These are phyloP conservation scores for Thaleichthys pacificus DNA, from an alignment of 2,797 vertebrate species.

Conservation along the genomic window DNA sequence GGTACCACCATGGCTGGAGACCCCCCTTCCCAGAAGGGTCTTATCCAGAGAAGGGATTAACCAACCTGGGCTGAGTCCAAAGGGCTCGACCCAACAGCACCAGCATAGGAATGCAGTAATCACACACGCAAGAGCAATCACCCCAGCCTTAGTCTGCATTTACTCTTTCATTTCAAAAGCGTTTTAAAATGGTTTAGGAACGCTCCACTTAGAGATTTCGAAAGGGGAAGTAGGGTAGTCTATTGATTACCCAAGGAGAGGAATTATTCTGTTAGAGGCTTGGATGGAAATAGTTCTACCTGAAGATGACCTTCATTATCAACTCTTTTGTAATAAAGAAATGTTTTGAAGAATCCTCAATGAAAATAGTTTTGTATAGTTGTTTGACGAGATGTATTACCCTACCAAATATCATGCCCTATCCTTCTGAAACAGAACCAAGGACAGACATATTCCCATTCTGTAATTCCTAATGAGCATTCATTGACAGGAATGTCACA, in stretches of 20 bases:
- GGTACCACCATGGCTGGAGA: conserved; percentile 16
- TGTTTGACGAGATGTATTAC: too few species aligned
- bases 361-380: too few species aligned
- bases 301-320: conserved; percentile 12
- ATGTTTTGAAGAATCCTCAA: too few species aligned
- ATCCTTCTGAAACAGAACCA: too few species aligned
- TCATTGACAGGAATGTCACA: too few species aligned
- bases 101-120: conserved; percentile 51
- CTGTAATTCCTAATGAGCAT: too few species aligned
- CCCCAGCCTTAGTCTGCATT: conserved; percentile 38
- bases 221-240: conserved; percentile 23
- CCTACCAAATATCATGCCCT: too few species aligned
- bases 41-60: conserved; percentile 41
- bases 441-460: too few species aligned
- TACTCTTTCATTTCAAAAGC: conserved; percentile 41
- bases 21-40: conserved; percentile 22
- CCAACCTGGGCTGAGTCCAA: conserved; percentile 48
- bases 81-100: conserved; percentile 36
- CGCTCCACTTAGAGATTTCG: conserved; percentile 11
- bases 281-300: not conserved
- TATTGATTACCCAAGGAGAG: conserved; percentile 26
- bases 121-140: conserved; percentile 44
- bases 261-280: conserved; percentile 15
- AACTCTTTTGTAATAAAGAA: too few species aligned
- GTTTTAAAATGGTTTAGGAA: conserved; percentile 36